Evolutionary conservation across 1,140 invertebrate species (phyloP).

Genomic region (Orchesella cincta): DNA sequence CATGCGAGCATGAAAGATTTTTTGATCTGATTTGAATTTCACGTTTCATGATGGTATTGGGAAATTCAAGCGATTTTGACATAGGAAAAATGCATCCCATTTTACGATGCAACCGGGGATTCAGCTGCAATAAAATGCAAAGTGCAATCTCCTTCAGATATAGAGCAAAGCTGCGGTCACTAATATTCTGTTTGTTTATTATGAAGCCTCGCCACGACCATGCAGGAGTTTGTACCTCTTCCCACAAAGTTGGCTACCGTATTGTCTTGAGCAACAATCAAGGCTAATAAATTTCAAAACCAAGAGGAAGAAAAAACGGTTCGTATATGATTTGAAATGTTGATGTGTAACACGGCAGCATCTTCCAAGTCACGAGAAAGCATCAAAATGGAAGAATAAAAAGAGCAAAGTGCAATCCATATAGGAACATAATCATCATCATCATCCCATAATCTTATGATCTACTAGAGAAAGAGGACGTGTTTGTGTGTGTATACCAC

Average conservation of each 20-base stretch:
- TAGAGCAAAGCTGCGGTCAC: background rate
- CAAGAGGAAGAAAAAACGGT: background rate
- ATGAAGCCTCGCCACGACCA: background rate
- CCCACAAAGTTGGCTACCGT: background rate
- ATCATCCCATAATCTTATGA: background rate
- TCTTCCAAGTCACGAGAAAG: constrained; percentile 13
- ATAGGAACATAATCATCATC: background rate
- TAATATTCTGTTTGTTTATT: too few species aligned
- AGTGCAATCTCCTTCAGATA: background rate
- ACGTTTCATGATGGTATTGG: background rate
- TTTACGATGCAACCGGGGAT: background rate
- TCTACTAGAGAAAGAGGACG: too few species aligned
- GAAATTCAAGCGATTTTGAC: background rate
- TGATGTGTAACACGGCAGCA: constrained; percentile 13
- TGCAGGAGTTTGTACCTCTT: background rate
- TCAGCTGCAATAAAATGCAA: background rate
- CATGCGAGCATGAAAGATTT: background rate
- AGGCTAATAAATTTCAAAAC: constrained; percentile 10
- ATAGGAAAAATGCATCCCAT: background rate
- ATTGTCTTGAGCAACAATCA: constrained; percentile 14
- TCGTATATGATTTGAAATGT: background rate
- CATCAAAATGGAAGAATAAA: background rate
- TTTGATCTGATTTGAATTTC: background rate
- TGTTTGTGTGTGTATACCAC: too few species aligned
- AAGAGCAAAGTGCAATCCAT: background rate